Evolutionary conservation across 2,888 invertebrate species (phyloP).

Genomic region (Onthophagus sagittarius): DNA sequence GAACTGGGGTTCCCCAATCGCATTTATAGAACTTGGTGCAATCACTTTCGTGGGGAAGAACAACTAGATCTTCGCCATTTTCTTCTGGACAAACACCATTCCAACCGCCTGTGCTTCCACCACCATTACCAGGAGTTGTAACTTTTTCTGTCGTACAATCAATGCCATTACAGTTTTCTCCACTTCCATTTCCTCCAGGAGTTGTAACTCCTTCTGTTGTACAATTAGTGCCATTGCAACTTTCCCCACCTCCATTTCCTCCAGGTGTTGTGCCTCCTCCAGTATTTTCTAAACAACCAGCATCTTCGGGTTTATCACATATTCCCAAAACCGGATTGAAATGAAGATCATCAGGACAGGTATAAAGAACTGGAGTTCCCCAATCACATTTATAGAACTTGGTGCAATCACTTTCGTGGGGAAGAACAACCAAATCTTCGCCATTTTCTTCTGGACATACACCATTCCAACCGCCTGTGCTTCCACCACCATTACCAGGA

Average conservation of each 20-base stretch:
- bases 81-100: slow-evolving; percentile 20
- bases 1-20: slow-evolving; percentile 17
- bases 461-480: background rate
- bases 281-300: slow-evolving; percentile 19
- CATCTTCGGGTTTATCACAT: slow-evolving; percentile 33
- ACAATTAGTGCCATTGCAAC: no score
- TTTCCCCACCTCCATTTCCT: background rate
- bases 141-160: no score
- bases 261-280: background rate
- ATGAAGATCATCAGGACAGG: slow-evolving; percentile 33
- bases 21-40: slow-evolving; percentile 27
- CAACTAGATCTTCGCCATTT: slow-evolving; percentile 12
- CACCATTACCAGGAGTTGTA: background rate
- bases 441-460: background rate
- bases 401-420: slow-evolving; percentile 32
- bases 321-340: slow-evolving; percentile 31
- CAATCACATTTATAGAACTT: slow-evolving; percentile 34
- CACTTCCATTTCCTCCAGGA: no score
- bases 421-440: slow-evolving; percentile 22
- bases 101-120: slow-evolving; percentile 12
- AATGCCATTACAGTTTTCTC: no score
- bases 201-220: no score
- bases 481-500: background rate
- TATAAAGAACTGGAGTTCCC: slow-evolving; percentile 29
- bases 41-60: slow-evolving; percentile 25